Evolutionary conservation across 2,797 vertebrate genomes (phyloP).

Genomic region (Peromyscus eremicus): DNA sequence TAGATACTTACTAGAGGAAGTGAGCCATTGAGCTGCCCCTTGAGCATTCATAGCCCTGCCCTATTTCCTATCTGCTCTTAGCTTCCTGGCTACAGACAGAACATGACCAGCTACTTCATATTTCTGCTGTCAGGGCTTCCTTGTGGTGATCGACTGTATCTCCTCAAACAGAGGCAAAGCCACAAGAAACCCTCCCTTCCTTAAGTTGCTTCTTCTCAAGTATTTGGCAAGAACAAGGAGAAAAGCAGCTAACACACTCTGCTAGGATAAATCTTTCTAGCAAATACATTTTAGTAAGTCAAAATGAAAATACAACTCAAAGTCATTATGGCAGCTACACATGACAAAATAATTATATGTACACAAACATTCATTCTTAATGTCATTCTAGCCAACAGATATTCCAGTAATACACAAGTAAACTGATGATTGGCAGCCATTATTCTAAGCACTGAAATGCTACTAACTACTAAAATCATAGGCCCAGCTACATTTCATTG

Average conservation of each 20-base stretch:
- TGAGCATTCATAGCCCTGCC: background rate
- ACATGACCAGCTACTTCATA: background rate
- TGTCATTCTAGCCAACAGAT: background rate
- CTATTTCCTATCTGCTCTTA: background rate
- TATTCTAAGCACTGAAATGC: background rate
- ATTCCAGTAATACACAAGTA: conserved; percentile 1
- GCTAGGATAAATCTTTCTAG: background rate
- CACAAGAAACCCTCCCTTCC: background rate
- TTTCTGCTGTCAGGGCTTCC: background rate
- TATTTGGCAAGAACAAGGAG: background rate
- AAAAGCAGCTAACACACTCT: background rate
- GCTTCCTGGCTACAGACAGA: background rate
- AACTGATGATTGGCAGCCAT: conserved; percentile 12
- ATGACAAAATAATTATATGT: conserved; percentile 21
- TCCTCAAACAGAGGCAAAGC: background rate
- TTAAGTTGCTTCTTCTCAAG: background rate
- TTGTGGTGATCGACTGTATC: background rate
- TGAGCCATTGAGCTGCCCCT: background rate
- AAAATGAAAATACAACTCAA: conserved; percentile 34
- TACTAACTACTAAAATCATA: background rate
- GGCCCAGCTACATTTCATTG: background rate
- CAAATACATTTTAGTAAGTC: background rate
- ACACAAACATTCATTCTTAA: background rate
- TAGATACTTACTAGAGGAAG: background rate
- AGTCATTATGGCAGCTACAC: background rate